Conservation (phyloP, 2,113 vertebrate genomes). For the Trematomus loennbergii region DNA sequence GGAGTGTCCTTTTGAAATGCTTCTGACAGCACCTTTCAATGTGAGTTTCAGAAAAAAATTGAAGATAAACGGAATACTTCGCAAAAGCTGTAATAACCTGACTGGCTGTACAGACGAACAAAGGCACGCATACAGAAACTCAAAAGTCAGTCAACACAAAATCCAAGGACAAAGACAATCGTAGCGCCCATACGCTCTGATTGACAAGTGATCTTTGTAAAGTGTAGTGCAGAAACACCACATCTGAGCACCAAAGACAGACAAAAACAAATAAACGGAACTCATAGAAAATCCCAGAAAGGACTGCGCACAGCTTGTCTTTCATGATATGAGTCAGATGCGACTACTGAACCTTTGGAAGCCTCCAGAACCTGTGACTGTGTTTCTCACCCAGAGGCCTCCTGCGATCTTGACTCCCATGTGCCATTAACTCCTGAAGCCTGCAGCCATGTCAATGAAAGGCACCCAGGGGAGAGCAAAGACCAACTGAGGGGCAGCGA, state of each 20-base stretch:
- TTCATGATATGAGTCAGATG: constrained; percentile 11
- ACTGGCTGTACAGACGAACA: constrained; percentile 45
- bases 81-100: constrained; percentile 21
- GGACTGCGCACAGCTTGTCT: background rate
- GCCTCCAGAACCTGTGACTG: constrained; percentile 19
- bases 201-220: constrained; percentile 64
- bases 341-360: constrained; percentile 10
- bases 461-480: constrained; percentile 65
- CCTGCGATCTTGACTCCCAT: constrained; percentile 35
- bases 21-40: constrained; percentile 16
- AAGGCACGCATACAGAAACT: constrained; percentile 43
- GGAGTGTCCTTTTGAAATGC: constrained; percentile 20
- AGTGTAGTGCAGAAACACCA: constrained; percentile 22
- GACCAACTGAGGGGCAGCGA: constrained; percentile 53
- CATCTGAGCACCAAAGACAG: constrained; percentile 18
- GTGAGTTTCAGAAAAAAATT: constrained; percentile 37
- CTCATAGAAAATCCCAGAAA: constrained; percentile 37
- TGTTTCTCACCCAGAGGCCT: constrained; percentile 35
- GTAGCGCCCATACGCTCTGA: constrained; percentile 53
- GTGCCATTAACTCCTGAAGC: constrained; percentile 59
- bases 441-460: constrained; percentile 66
- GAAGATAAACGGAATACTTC: constrained; percentile 36
- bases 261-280: constrained; percentile 4
- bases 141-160: constrained; percentile 53
- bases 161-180: constrained; percentile 48